These are phyloP conservation scores for Falco columbarius DNA, from an alignment of 2,797 vertebrate genomes.

Conservation along the genomic window DNA sequence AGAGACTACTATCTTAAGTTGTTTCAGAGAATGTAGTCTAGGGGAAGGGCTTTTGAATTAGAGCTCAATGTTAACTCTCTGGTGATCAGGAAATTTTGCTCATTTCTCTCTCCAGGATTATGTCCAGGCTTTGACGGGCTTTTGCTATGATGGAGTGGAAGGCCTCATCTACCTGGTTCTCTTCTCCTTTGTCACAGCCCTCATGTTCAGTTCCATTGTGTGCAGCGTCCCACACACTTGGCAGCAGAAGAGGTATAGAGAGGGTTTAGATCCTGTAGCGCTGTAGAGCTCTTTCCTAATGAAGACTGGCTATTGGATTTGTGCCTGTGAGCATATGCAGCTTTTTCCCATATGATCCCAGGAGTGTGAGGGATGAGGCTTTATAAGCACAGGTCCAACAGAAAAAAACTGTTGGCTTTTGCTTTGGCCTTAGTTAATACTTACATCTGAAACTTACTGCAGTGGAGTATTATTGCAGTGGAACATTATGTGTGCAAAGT, in stretches of 20 bases:
- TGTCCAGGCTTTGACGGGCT: conserved; percentile 92
- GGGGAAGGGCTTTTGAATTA: background rate
- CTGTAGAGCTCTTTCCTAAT: background rate
- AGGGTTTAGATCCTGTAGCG: background rate
- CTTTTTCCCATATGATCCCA: conserved; percentile 27
- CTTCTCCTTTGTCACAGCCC: conserved; percentile 96
- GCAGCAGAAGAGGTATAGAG: conserved; percentile 90
- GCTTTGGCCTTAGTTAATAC: background rate
- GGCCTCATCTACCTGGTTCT: conserved; percentile 97
- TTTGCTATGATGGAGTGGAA: conserved; percentile 97
- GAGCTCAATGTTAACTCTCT: background rate
- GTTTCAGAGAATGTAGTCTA: background rate
- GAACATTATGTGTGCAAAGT: background rate
- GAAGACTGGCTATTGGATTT: conserved; percentile 32
- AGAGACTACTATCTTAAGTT: background rate
- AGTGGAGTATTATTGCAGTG: background rate
- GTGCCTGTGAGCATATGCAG: conserved; percentile 43
- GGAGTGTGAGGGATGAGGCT: background rate
- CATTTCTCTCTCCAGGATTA: conserved; percentile 85
- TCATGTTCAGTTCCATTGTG: conserved; percentile 97
- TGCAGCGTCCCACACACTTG: conserved; percentile 97
- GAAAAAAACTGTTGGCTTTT: background rate
- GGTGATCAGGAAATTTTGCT: conserved; percentile 17
- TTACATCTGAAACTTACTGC: conserved; percentile 18
- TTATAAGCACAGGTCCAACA: conserved; percentile 23